Base-by-base conservation (phyloP, 2,888 invertebrate genomes). In the Buathra laborator region DNA sequence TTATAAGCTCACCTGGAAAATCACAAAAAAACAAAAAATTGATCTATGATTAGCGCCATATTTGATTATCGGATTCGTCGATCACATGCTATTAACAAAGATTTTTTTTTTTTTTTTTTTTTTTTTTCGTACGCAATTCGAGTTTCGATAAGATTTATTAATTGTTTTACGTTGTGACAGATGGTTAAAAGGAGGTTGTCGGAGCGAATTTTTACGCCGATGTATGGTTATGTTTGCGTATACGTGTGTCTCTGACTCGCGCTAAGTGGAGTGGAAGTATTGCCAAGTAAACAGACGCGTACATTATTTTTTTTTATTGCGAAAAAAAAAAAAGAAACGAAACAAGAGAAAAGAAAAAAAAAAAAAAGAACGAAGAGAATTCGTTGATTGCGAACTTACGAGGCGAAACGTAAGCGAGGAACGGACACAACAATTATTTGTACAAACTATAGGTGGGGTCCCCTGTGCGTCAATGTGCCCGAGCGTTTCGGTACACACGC, bases 401-500 rank as follows among this genome's bases (percentile, higher is more conserved):
- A 72, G 72, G 80, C 80, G 66, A 76, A 78, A 75, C 64, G 43
- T 72, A 72, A 48, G 32, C 76, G 44, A 44, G 67, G 16, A 56
- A 53, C 66, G n/a, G 81, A 76, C 81, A 81, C 78, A 70, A 89
- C 62, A 92, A 91, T 91, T 92, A 90, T 92, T 92, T 92, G 91
- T 90, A 90, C 91, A 92, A 92, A 92, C 90, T 90, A 88, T 90
- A 88, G 88, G 88, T 87, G 88, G 89, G 88, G 86, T 86, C 87
- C 86, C 77, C 84, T 83, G 86, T 88, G 87, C 85, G 89, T 88
- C 86, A 87, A 83, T 91, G 89, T 90, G 90, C 89, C 87, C 87
- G 90, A 87, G 89, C 87, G 7, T 37, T 86, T 86, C 84, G 85
- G 86, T 88, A 87, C 84, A 83, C 86, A 81, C 72, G 74, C 77